A percentile compares a stretch with the other conserved stretches of the same genome.
These are phyloP conservation scores for Ladona fulva DNA, from an alignment of 1,140 invertebrate species.

Conservation along the genomic window DNA sequence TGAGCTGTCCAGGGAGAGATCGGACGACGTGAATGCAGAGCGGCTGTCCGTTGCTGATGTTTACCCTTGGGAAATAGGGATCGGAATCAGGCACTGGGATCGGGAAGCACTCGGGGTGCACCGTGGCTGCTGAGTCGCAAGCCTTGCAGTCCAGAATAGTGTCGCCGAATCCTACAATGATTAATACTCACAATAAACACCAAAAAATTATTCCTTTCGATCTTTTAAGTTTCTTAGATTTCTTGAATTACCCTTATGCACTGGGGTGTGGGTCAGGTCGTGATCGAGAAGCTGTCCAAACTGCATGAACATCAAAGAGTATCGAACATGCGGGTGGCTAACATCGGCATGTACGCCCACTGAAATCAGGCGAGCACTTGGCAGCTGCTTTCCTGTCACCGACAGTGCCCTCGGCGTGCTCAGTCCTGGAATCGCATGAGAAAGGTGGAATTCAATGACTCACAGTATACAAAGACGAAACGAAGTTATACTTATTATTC, in stretches of 20 bases:
- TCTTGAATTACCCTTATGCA: slow-evolving; percentile 35
- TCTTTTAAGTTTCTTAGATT: too few species aligned
- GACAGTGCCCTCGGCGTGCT: slow-evolving; percentile 30
- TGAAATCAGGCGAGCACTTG: slow-evolving; percentile 37
- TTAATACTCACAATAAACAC: too few species aligned
- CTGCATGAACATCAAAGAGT: slow-evolving; percentile 40
- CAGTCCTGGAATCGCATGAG: slow-evolving; percentile 20
- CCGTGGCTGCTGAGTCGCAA: slow-evolving; percentile 37
- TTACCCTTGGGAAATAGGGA: slow-evolving; percentile 42
- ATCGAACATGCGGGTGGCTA: slow-evolving; percentile 38
- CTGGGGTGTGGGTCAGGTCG: slow-evolving; percentile 49
- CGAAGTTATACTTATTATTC: too few species aligned
- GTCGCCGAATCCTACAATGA: slow-evolving; percentile 32
- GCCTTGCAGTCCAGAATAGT: slow-evolving; percentile 38
- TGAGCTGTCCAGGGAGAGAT: slow-evolving; percentile 48
- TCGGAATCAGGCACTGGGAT: slow-evolving; percentile 46
- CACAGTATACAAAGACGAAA: too few species aligned
- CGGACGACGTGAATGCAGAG: slow-evolving; percentile 49
- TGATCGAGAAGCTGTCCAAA: slow-evolving; percentile 51
- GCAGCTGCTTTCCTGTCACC: slow-evolving; percentile 32
- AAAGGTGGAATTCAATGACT: too few species aligned
- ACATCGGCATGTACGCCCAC: slow-evolving; percentile 37
- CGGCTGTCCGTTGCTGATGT: slow-evolving; percentile 38
- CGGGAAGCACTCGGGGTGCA: slow-evolving; percentile 47
- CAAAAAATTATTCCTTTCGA: too few species aligned